Evolutionary conservation across 2,113 vertebrate genomes (phyloP).

Genomic region (Phrynosoma blainvillii): DNA sequence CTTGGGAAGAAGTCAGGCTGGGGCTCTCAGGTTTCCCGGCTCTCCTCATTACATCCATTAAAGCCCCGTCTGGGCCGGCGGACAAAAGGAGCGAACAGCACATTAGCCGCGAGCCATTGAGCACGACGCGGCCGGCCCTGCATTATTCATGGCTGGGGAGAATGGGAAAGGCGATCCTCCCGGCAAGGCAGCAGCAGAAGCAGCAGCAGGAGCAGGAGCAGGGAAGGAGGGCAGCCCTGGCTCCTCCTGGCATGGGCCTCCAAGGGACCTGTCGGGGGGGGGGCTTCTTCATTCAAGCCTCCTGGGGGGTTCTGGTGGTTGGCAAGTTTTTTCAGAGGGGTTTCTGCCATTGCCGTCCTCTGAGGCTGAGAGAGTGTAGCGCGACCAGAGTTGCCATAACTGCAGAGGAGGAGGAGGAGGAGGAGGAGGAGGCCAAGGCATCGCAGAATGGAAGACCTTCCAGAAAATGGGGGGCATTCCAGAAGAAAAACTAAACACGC

Average conservation of each 20-base stretch:
- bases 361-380: no score
- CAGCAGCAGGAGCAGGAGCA: no score
- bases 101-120: conserved; percentile 63
- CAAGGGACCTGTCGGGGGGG: no score
- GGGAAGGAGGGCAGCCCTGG: not conserved
- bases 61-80: conserved; percentile 46
- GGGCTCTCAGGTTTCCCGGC: conserved; percentile 53
- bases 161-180: conserved; percentile 54
- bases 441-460: no score
- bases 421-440: no score
- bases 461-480: no score
- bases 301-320: no score
- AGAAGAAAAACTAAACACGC: no score
- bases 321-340: not conserved
- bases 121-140: conserved; percentile 53
- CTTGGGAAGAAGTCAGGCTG: not conserved
- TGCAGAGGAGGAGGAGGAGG: no score
- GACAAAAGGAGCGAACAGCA: conserved; percentile 62
- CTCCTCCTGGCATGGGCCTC: not conserved
- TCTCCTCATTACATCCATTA: conserved; percentile 68
- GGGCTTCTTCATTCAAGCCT: no score
- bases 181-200: conserved; percentile 32
- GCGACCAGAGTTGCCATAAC: no score
- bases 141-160: conserved; percentile 58
- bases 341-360: no score